These are phyloP conservation scores for Dermochelys coriacea DNA, from an alignment of 2,797 vertebrate genomes.

Conservation along the genomic window DNA sequence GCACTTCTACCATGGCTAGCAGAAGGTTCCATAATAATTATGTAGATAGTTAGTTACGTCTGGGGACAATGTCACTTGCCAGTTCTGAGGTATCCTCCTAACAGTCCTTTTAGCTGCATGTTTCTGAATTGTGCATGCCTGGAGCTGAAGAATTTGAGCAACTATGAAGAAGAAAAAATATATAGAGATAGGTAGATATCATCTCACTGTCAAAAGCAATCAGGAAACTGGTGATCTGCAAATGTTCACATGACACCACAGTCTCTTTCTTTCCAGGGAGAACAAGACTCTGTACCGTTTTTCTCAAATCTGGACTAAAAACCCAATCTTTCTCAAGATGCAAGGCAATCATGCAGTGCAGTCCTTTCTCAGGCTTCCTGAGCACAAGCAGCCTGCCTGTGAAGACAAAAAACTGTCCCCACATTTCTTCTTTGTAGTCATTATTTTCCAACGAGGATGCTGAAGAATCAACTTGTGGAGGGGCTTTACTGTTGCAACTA, in stretches of 20 bases:
- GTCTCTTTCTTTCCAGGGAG: not conserved
- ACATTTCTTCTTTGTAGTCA: conserved; percentile 16
- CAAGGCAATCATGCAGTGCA: not conserved
- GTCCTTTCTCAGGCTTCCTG: not conserved
- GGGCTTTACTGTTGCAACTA: conserved; percentile 42
- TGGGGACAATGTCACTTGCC: not conserved
- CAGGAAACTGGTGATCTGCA: not conserved
- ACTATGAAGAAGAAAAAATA: not conserved
- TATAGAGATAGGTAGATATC: not conserved
- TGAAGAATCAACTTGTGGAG: conserved; percentile 28
- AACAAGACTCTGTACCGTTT: not conserved
- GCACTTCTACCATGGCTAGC: not conserved
- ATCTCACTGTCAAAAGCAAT: not conserved
- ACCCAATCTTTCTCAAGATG: not conserved
- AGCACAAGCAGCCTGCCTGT: not conserved
- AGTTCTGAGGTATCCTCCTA: not conserved
- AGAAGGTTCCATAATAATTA: not conserved
- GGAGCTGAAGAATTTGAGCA: conserved; percentile 28
- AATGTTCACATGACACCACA: not conserved
- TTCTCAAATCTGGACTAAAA: not conserved
- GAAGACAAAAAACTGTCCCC: conserved; percentile 6
- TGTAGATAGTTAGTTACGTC: not conserved
- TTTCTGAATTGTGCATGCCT: not conserved
- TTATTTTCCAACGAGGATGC: not conserved
- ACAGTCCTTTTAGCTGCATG: not conserved